Conservation (phyloP, 2,113 vertebrate species). For the Epinephelus moara region DNA sequence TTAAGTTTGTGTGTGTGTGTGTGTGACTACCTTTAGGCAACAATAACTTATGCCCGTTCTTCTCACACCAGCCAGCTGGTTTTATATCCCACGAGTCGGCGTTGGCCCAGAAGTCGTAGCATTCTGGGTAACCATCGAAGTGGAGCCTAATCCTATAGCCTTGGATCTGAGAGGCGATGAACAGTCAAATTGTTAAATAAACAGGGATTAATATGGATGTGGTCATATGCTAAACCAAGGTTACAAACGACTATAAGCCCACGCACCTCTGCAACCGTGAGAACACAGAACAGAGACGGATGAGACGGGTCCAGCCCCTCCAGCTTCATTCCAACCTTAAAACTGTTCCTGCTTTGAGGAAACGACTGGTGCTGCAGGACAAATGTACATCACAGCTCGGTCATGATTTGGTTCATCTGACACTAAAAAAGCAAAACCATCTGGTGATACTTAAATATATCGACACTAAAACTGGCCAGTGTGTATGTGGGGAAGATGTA, state of each 20-base stretch:
- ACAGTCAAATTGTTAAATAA: background rate
- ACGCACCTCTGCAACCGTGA: constrained; percentile 93
- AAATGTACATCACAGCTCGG: constrained; percentile 4
- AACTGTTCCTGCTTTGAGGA: constrained; percentile 96
- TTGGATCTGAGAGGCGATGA: constrained; percentile 82
- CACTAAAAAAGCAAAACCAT: background rate
- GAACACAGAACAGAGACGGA: constrained; percentile 95
- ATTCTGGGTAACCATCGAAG: constrained; percentile 93
- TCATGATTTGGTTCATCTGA: background rate
- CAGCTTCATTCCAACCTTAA: constrained; percentile 97
- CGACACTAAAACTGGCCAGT: background rate
- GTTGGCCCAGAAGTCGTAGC: constrained; percentile 94
- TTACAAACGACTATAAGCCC: background rate
- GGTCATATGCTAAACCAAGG: too few species aligned
- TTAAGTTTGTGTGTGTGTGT: background rate
- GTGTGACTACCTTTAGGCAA: constrained; percentile 89
- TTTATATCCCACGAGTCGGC: constrained; percentile 92
- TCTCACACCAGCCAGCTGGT: constrained; percentile 94
- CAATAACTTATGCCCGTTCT: constrained; percentile 90
- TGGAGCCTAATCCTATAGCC: constrained; percentile 91
- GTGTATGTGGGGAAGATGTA: constrained; percentile 55
- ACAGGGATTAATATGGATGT: background rate
- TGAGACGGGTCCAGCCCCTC: constrained; percentile 96
- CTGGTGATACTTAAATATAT: background rate
- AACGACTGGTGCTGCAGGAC: constrained; percentile 92